Base-by-base conservation (phyloP, 2,888 invertebrate species). In the Trachelus iudaicus region DNA sequence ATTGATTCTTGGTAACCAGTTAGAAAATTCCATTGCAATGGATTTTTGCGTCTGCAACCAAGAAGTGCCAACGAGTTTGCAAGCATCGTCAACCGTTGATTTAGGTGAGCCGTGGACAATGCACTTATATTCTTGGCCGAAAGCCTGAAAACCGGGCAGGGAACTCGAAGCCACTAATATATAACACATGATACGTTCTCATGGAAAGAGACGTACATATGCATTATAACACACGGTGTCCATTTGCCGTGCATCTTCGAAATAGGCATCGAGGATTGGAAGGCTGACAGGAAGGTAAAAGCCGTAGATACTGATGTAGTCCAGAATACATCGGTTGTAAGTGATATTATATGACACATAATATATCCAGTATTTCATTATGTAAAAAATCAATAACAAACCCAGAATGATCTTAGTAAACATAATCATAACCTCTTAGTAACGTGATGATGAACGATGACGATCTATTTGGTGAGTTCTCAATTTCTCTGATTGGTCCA, bases 291-390 rank as follows among this genome's bases (percentile, higher is more conserved):
- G 68, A 76, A 78, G 73, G 73, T 76, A 56, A 56, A 56, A 15
- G 9, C 76, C 76, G 71, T 34, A 80, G 82, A 56, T 56, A 23
- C 84, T 83, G 83, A 84, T 84, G 84, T 83, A 83, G 81, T 77
- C 69, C 56, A 69, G 56, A 56, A 56, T 56, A 23, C 23, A 56
- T 56, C 23, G 23, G 56, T 9, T 9, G 56, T 56, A 23, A 56
- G 23, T 56, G 56, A 23, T 9, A 23, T 56, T 56, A 56, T 15
- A 23, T 23, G 56, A 56, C 56, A 9, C 56, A 23, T 56, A 56
- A 56, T 56, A 56, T 23, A 56, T 9, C 2, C 56, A 9, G 23
- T 6, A 56, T 23, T 56, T 56, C 23, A 23, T 56, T 56, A 23
- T 9, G 23, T 56, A 23, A 56, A 56, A 56, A 23, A 56, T 9